Base-by-base conservation (phyloP, 2,888 invertebrate species). In the Tortrix viridana region DNA sequence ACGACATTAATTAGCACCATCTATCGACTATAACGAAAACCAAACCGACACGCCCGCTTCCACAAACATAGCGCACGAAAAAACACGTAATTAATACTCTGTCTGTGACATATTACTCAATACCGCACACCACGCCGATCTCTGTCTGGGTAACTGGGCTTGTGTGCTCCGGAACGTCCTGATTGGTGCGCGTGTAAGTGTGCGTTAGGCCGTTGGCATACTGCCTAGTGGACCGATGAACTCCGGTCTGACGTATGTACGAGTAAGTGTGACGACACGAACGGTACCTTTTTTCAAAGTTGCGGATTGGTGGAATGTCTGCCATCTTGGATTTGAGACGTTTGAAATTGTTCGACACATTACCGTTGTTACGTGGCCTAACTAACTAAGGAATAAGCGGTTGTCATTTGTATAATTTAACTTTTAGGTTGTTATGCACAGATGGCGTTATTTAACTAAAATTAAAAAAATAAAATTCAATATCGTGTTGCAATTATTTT, bases 171-270 rank as follows among this genome's bases (percentile, higher is more conserved):
- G 47, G 64, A 67, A 71, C 66, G 70, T 69, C 69, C 65, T 68
- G 69, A 9, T 48, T 14, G 44, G 59, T 67, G 68, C 59, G 69
- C 65, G 67, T 44, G 74, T 69, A 69, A 61, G 74, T 73, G 72
- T 75, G 77, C 67, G 76, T 69, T 53, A 80, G 87, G 87, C 76
- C 88, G 79, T 91, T 92, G 92, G 92, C 92, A 90, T 78, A 92
- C 80, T 92, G 92, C 92, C 92, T 85, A 92, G 79, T 92, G 69
- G 91, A 84, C 85, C 92, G 86, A 90, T 84, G 91, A 90, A 87
- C 92, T 88, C 81, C 54, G 32, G 12, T 41, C 41, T 79, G 81
- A 82, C 80, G 77, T 78, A 83, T 75, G 76, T 82, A 75, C 86
- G 86, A 82, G 73, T 32, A 32, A 12, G 32, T 32, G 32, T 65